Evolutionary conservation across 2,113 vertebrate species (phyloP), one percentile per base, ranked within the genome.

Genomic region (Grallaria varia): DNA sequence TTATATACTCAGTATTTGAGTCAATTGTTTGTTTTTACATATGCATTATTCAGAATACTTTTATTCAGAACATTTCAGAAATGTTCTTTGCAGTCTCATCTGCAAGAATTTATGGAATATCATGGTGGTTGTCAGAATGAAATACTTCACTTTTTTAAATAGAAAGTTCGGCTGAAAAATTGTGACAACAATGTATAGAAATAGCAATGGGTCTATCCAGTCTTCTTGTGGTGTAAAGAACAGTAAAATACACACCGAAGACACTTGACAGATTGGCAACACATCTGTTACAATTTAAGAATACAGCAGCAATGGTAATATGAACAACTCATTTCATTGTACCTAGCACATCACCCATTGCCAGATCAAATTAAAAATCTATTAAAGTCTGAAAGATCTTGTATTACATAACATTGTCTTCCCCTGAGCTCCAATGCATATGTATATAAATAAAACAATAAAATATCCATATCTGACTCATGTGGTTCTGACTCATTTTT

Each of bases 401-500:
- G 18, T 83, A 10, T 62, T 72, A 31, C 6, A 27, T 53, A 49
- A 56, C 49, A 58, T 42, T 79, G 13, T 66, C 33, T 83, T 47
- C 23, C 47, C n/a, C 18, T 53, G 37, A 33, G 23, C 9, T 18
- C 35, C 30, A 76, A 11, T 22, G 81, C 39, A 16, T 76, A 31
- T 66, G 3, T 80, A 31, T 79, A 83, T 80, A 91, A 92, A 93
- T 76, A 87, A 91, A 87, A 21, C 55, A 92, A 82, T 79, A 83
- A 95, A 87, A 79, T 79, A 9, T 84, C 45, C 27, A 2, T 82
- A 82, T 60, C 62, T 80, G 59, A 59, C n/a, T 92, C 67, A 68
- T 62, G 42, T 55, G 42, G 7, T 71, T 87, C 66, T 96, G 87
- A 69, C 30, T 96, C 10, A 93, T 88, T 66, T 95, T 86, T 77